These are phyloP conservation scores for Pseudomyrmex pallidus DNA, from an alignment of 1,140 invertebrate genomes.

Conservation along the genomic window DNA sequence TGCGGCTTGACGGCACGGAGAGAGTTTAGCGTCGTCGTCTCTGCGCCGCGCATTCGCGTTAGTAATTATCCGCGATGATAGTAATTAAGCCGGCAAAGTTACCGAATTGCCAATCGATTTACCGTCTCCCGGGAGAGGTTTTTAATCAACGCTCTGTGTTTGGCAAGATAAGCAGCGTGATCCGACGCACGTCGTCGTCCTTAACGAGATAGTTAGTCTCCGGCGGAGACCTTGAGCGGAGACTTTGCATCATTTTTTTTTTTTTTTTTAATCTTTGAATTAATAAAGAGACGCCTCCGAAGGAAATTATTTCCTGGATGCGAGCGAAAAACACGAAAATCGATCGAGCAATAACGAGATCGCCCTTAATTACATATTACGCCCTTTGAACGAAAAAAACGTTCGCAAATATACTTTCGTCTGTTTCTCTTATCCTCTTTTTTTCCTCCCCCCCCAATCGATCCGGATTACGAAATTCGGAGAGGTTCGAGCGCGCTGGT, in stretches of 20 bases:
- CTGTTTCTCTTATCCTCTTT: background rate
- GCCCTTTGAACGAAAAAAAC: background rate
- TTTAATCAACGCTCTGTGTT: constrained; percentile 3
- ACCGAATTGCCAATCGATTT: constrained; percentile 28
- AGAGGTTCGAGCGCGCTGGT: background rate
- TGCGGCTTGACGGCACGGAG: background rate
- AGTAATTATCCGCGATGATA: constrained; percentile 31
- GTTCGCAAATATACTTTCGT: background rate
- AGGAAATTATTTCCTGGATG: background rate
- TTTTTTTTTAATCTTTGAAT: background rate
- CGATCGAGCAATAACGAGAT: background rate
- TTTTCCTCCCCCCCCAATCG: background rate
- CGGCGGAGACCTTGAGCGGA: constrained; percentile 2
- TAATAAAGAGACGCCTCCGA: background rate
- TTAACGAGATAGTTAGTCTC: constrained; percentile 26
- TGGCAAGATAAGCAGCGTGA: constrained; percentile 1
- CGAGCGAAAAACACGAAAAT: background rate
- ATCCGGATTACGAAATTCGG: constrained; percentile 16
- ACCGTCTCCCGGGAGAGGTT: background rate
- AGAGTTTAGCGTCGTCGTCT: too few species aligned
- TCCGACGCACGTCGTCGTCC: background rate
- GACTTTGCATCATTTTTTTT: background rate
- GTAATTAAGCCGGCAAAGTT: constrained; percentile 25
- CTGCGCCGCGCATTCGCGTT: background rate
- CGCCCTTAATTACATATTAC: too few species aligned